Base-by-base conservation (phyloP, 2,797 vertebrate genomes). In the Poeciliopsis turneri region DNA sequence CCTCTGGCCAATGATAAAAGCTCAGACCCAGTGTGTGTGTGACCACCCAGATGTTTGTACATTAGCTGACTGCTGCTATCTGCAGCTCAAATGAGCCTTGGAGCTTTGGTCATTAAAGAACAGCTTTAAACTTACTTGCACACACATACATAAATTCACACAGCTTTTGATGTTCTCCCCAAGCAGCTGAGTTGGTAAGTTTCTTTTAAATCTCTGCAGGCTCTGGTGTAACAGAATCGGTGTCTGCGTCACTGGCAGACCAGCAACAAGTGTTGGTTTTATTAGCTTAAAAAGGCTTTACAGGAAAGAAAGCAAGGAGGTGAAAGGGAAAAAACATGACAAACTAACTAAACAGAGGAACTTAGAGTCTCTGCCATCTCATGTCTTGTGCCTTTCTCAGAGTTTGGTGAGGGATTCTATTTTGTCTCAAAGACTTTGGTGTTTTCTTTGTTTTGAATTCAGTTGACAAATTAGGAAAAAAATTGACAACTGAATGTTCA, bases 1-100 rank as follows among this genome's bases (percentile, higher is more conserved):
- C 81, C 83, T 83, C 86, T 92, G 90, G 87, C 88, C 89, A 89
- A 78, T 91, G 90, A 91, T 89, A 86, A 92, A 92, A 93, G 88
- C 87, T 86, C 64, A 86, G 46, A 30, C 25, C 5, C 15, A 73
- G 77, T 71, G 70, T 69, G 64, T 78, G 84, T 75, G 68, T 78
- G 64, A 69, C 76, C 81, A 85, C 74, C 78, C 90, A 92, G 86
- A 92, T 90, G 88, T 91, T 89, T 87, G 85, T 74, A 93, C 90
- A 90, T 92, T 86, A 89, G 86, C 86, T 79, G 86, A 90, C 88
- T 88, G 84, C 86, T 87, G 85, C 75, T 89, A 87, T 91, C 84
- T 88, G 80, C 84, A 87, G 89, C 82, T 90, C 75, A 88, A 90
- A 93, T 93, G 87, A 93, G 87, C 84, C 87, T 87, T 57, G 72